Conservation (phyloP, 2,797 vertebrate species). For the Prionace glauca region DNA sequence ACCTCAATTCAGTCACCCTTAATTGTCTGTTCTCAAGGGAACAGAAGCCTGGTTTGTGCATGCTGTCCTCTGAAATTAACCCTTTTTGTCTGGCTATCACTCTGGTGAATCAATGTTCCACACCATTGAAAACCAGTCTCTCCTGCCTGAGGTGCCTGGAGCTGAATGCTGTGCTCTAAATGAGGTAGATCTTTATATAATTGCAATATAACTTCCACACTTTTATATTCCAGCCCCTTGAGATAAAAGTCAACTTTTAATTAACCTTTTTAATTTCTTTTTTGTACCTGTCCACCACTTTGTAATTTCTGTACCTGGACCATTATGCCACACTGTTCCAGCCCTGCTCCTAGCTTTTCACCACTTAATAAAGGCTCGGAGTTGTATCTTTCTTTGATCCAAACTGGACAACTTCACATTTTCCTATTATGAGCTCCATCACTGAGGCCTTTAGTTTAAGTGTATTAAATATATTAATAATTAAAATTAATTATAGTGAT, state of each 20-base stretch:
- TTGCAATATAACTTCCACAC: neutral
- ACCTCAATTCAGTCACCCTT: neutral
- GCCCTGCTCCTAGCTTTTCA: neutral
- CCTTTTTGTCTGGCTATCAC: neutral
- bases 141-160: neutral
- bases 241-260: neutral
- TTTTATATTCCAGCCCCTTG: neutral
- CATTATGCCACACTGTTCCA: neutral
- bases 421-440: neutral
- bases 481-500: too few species aligned
- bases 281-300: neutral
- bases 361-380: neutral
- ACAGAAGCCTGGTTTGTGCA: neutral
- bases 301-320: neutral
- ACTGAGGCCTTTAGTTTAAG: neutral
- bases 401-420: neutral
- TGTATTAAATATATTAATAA: neutral
- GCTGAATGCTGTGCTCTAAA: neutral
- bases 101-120: neutral
- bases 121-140: neutral
- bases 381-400: neutral
- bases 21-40: neutral
- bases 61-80: neutral
- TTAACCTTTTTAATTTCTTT: neutral
- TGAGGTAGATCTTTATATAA: neutral